These are phyloP conservation scores for Lacerta viridis DNA, from an alignment of 2,797 vertebrate genomes.

Conservation along the genomic window DNA sequence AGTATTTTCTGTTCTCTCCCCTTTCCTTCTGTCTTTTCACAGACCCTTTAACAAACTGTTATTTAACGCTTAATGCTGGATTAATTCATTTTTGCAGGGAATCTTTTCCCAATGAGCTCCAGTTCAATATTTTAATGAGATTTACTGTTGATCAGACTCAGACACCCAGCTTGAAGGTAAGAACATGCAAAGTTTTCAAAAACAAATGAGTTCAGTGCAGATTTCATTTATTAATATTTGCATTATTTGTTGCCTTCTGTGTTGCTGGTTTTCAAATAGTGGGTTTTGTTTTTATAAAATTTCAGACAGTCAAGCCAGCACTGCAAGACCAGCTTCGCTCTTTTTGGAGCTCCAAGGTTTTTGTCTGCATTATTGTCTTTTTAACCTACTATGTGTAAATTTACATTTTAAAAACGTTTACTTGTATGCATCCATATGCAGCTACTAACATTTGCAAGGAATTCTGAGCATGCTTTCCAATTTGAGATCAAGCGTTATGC, in stretches of 20 bases:
- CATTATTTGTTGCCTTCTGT: conserved; percentile 42
- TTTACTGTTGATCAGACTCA: conserved; percentile 99
- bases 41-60: not conserved
- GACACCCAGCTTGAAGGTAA: conserved; percentile 97
- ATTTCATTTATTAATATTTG: conserved; percentile 48
- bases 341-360: conserved; percentile 87
- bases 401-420: conserved; percentile 72
- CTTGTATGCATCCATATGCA: conserved; percentile 76
- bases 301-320: conserved; percentile 85
- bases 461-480: conserved; percentile 76
- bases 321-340: conserved; percentile 85
- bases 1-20: not conserved
- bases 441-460: conserved; percentile 80
- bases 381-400: conserved; percentile 74
- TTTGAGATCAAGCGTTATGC: conserved; percentile 55
- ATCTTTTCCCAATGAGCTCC: conserved; percentile 96
- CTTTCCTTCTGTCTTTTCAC: not conserved
- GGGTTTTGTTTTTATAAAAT: conserved; percentile 85
- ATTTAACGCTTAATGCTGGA: not conserved
- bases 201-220: conserved; percentile 10
- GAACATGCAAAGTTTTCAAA: conserved; percentile 35
- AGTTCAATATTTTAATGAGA: conserved; percentile 98
- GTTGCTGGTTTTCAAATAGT: conserved; percentile 74
- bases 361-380: conserved; percentile 82
- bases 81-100: conserved; percentile 83